phyloP scores from a whole-genome alignment of 1,140 invertebrate genomes.

The Armadillidium nasatum region DNA sequence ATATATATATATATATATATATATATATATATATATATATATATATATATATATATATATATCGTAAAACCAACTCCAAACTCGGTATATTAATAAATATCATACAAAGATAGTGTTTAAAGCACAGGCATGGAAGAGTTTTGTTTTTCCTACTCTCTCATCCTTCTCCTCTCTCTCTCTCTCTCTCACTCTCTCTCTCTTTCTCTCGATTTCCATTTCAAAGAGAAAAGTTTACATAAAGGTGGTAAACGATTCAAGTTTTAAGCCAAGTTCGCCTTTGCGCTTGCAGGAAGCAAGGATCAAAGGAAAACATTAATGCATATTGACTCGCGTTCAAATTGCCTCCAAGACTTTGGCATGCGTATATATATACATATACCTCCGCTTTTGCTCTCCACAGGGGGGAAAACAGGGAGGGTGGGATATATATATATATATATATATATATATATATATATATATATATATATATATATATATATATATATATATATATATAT shows the following conservation, averaged over 20 bases:
- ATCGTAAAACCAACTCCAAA: no score
- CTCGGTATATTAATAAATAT: no score
- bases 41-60: no score
- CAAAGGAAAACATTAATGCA: slow-evolving; percentile 13
- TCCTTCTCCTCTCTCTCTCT: no score
- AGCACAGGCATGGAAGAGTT: no score
- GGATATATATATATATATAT: background rate
- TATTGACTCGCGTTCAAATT: slow-evolving; percentile 8
- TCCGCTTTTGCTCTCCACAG: background rate
- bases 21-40: no score
- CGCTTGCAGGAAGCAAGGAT: background rate
- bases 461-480: no score
- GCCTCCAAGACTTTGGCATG: background rate
- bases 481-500: no score
- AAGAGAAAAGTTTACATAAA: slow-evolving; percentile 12
- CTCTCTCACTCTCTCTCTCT: no score
- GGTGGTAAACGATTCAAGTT: background rate
- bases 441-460: slow-evolving; percentile 12
- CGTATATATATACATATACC: background rate
- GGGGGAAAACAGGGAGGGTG: background rate
- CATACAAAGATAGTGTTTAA: no score
- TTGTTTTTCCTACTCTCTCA: no score
- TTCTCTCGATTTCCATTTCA: slow-evolving; percentile 3
- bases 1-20: no score
- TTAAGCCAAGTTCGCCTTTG: background rate